phyloP scores from a whole-genome alignment of 2,797 vertebrate species.

The Phalloptychus januarius region DNA sequence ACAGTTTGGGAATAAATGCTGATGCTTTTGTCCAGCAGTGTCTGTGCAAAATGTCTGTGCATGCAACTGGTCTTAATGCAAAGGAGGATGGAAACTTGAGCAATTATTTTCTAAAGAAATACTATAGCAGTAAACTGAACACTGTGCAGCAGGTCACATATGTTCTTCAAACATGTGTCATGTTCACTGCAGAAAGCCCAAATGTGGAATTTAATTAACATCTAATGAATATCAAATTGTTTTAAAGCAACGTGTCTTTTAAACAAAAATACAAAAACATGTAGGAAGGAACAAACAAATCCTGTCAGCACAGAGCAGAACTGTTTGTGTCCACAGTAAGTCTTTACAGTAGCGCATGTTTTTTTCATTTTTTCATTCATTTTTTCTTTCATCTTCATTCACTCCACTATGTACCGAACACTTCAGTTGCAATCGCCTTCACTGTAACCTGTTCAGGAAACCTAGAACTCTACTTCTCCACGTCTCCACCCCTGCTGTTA shows the following conservation, averaged over 20 bases:
- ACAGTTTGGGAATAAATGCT: too few species aligned
- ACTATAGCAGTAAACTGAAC: neutral
- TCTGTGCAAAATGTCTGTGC: neutral
- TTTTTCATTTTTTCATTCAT: slow-evolving; percentile 13
- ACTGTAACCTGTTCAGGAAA: slow-evolving; percentile 59
- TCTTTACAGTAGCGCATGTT: neutral
- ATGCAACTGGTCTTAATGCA: neutral
- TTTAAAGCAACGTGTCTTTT: neutral
- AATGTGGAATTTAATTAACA: neutral
- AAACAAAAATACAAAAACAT: neutral
- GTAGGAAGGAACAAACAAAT: neutral
- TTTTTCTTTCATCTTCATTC: slow-evolving; percentile 23
- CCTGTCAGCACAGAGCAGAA: neutral
- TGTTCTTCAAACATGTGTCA: neutral
- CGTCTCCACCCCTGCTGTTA: slow-evolving; percentile 37
- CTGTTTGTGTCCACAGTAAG: neutral
- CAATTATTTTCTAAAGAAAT: neutral
- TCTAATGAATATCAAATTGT: neutral
- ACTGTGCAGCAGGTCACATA: neutral
- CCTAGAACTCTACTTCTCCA: slow-evolving; percentile 42
- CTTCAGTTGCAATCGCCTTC: slow-evolving; percentile 45
- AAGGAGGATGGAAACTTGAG: neutral
- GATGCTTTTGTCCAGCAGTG: too few species aligned
- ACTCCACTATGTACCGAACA: slow-evolving; percentile 11
- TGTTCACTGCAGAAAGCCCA: neutral